Conservation (phyloP, 2,797 vertebrate genomes). For the Coendou prehensilis region DNA sequence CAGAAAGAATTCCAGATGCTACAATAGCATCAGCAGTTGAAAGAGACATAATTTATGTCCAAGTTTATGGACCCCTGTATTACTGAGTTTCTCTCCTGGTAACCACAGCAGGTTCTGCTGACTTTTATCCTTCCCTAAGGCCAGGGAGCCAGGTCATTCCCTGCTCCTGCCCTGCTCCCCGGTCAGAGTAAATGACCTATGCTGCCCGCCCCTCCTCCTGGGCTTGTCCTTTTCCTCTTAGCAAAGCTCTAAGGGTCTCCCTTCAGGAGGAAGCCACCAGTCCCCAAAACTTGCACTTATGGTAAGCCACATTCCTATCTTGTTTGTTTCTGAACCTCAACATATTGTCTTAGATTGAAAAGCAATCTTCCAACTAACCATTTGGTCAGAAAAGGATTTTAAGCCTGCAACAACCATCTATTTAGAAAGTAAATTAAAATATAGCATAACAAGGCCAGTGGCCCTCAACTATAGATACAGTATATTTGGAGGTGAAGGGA, state of each 20-base stretch:
- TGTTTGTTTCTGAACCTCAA: constrained; percentile 12
- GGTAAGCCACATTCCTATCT: background rate
- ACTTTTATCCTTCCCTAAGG: constrained; percentile 49
- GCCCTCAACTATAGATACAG: background rate
- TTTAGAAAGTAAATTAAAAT: constrained; percentile 40
- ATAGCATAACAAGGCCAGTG: background rate
- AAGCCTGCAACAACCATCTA: background rate
- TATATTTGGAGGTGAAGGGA: background rate
- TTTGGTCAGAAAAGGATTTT: constrained; percentile 43
- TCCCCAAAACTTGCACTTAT: background rate
- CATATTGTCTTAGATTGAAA: background rate
- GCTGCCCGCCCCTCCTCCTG: background rate
- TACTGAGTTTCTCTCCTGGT: constrained; percentile 76
- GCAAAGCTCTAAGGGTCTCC: background rate
- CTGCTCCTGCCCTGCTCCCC: background rate
- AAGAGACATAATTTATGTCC: constrained; percentile 39
- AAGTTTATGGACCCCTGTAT: constrained; percentile 53
- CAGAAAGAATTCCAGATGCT: constrained; percentile 1
- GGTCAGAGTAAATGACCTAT: background rate
- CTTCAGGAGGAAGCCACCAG: background rate
- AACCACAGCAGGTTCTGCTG: constrained; percentile 44
- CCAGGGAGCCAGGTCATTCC: background rate
- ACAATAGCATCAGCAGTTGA: background rate
- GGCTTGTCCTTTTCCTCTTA: background rate
- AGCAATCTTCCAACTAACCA: background rate